These are phyloP conservation scores for Sipunculus nudus DNA, from an alignment of 2,888 invertebrate genomes.

Conservation along the genomic window DNA sequence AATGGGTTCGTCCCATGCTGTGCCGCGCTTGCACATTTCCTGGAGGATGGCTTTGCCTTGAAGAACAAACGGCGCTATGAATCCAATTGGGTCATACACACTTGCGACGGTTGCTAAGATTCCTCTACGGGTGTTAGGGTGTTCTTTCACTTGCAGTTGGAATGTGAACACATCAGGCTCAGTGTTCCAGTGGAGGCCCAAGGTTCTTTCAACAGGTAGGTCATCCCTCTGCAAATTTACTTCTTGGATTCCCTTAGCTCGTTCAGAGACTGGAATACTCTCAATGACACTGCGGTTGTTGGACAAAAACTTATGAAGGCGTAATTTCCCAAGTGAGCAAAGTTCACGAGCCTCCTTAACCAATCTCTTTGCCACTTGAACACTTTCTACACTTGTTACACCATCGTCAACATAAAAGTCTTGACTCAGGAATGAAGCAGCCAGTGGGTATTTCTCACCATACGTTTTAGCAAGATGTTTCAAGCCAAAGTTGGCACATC, in stretches of 20 bases:
- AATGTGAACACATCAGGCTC: conserved; percentile 15
- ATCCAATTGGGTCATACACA: conserved; percentile 42
- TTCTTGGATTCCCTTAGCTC: conserved; percentile 15
- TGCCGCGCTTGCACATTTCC: conserved; percentile 24
- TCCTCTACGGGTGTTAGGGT: conserved; percentile 27
- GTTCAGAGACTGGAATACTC: conserved; percentile 24
- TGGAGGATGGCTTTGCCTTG: conserved; percentile 37
- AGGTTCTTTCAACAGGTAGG: conserved; percentile 15
- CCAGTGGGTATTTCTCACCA: conserved; percentile 4
- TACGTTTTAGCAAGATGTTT: not conserved
- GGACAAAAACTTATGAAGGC: conserved; percentile 35
- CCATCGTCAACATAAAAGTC: conserved; percentile 24
- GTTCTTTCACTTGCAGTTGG: conserved; percentile 14
- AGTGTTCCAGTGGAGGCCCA: conserved; percentile 25
- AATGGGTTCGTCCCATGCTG: conserved; percentile 38
- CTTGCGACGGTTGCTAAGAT: conserved; percentile 36
- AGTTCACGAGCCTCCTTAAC: conserved; percentile 9
- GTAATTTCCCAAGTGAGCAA: conserved; percentile 25
- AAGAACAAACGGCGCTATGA: conserved; percentile 38
- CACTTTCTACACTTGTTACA: conserved; percentile 9
- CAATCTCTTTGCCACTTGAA: conserved; percentile 14
- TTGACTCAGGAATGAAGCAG: not conserved
- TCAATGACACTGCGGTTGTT: conserved; percentile 29
- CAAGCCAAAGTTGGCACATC: conserved; percentile 22
- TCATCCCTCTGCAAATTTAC: conserved; percentile 24